Evolutionary conservation across 2,888 invertebrate species (phyloP).

Genomic region (Priocnemis perturbator): DNA sequence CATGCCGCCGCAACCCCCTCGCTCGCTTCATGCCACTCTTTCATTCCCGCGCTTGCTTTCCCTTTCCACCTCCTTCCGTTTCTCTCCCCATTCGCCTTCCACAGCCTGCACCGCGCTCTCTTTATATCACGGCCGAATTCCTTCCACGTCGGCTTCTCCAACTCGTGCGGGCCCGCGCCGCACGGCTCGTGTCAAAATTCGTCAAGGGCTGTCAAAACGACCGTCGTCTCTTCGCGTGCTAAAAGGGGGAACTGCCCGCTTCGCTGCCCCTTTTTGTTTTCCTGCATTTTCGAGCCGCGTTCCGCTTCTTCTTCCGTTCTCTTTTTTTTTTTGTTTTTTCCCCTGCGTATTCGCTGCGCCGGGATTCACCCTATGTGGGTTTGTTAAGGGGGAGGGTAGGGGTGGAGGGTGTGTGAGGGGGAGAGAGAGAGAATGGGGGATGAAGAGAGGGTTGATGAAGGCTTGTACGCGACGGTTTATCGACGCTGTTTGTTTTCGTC

Average conservation of each 20-base stretch:
- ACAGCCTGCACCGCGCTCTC: no score
- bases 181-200: constrained; percentile 66
- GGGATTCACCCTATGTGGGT: background rate
- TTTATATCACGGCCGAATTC: constrained; percentile 12
- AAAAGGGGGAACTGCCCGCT: constrained; percentile 28
- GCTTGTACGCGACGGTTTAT: background rate
- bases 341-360: background rate
- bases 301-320: no score
- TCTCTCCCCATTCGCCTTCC: background rate
- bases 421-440: background rate
- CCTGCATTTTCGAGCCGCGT: constrained; percentile 16
- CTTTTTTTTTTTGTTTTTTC: background rate
- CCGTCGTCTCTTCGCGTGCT: constrained; percentile 17
- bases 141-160: constrained; percentile 33
- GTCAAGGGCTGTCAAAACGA: constrained; percentile 67
- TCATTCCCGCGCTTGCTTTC: no score
- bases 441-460: background rate
- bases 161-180: constrained; percentile 38
- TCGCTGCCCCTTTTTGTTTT: constrained; percentile 46
- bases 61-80: no score
- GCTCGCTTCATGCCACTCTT: no score
- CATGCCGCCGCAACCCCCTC: background rate
- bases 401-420: background rate
- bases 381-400: background rate
- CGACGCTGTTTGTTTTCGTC: constrained; percentile 16